Conservation (phyloP, 30 jellyfish, hydroid and myxozoan species). For the Chironex yamaguchii region DNA sequence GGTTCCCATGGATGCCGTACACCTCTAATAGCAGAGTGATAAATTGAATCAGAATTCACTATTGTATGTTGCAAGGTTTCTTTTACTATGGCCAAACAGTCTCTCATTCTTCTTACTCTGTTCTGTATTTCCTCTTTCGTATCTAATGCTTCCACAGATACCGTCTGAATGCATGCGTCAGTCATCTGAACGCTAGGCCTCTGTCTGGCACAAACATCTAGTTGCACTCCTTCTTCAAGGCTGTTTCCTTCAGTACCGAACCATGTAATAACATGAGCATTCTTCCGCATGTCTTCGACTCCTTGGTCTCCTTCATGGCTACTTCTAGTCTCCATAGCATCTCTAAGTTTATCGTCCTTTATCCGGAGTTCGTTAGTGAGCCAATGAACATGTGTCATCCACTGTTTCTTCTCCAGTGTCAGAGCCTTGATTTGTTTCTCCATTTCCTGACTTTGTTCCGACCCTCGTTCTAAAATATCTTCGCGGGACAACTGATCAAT, state of each 20-base stretch:
- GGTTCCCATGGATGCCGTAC: neutral
- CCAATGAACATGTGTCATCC: slow-evolving; percentile 76
- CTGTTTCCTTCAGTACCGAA: too few species aligned
- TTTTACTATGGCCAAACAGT: neutral
- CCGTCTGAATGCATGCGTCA: neutral
- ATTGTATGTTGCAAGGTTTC: neutral
- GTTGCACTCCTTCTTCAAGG: neutral
- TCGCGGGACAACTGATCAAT: neutral
- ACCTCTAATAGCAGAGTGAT: neutral
- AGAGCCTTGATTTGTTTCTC: slow-evolving; percentile 33
- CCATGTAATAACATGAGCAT: too few species aligned
- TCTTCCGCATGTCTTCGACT: too few species aligned
- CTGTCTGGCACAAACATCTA: neutral
- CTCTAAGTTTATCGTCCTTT: neutral
- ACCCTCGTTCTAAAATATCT: too few species aligned
- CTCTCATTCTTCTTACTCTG: neutral
- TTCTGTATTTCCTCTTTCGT: neutral
- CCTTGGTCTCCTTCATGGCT: too few species aligned
- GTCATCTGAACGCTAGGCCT: neutral
- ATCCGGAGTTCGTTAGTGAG: slow-evolving; percentile 16
- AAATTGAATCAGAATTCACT: neutral
- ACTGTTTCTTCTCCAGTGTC: slow-evolving; percentile 71
- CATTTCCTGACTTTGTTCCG: neutral
- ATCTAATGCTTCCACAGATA: neutral
- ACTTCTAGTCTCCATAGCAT: neutral